Evolutionary conservation across 1,140 invertebrate genomes (phyloP), one percentile per base, ranked within the genome.

Genomic region (Physella acuta): DNA sequence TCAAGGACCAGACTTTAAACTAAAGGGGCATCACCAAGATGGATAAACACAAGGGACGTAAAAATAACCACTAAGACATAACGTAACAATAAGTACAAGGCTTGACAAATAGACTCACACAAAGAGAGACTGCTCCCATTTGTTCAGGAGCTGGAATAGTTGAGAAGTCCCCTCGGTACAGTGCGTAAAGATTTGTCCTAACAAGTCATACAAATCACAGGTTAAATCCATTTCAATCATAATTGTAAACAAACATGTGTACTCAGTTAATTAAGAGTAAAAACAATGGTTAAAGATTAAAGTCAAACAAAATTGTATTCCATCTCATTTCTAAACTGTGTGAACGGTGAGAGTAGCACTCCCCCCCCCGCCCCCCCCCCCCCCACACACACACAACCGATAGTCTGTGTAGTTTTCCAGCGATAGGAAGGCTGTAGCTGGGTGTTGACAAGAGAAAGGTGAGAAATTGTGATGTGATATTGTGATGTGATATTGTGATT

Each of bases 161-260:
- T 16, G 31, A 55, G 20, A 62, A 36, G 39, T 67, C 56, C 26
- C 73, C 73, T 68, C 66, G 59, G n/a, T 73, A 68, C 44, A 75
- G 53, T 0, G 63, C 63, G 16, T 66, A 37, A 1, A 75, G 52
- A 63, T 71, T 68, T 17, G 44, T 66, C 53, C 73, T 75, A 56
- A 11, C 53, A 31, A 39, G 31, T 8, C 8, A 44, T 44, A n/a
- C 39, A 44, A 44, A 44, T 44, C 8, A 44, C 20, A 11, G 39
- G n/a, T n/a, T n/a, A n/a, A n/a, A n/a, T n/a, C n/a, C n/a, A n/a
- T n/a, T n/a, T n/a, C n/a, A n/a, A n/a, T n/a, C n/a, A n/a, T n/a
- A n/a, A n/a, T n/a, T n/a, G n/a, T n/a, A n/a, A n/a, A n/a, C n/a
- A 44, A 44, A 44, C 39, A 11, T 8, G 8, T 44, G 20, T 8